Evolutionary conservation across 1,140 invertebrate species (phyloP).

Genomic region (Pseudomyrmex gracilis): DNA sequence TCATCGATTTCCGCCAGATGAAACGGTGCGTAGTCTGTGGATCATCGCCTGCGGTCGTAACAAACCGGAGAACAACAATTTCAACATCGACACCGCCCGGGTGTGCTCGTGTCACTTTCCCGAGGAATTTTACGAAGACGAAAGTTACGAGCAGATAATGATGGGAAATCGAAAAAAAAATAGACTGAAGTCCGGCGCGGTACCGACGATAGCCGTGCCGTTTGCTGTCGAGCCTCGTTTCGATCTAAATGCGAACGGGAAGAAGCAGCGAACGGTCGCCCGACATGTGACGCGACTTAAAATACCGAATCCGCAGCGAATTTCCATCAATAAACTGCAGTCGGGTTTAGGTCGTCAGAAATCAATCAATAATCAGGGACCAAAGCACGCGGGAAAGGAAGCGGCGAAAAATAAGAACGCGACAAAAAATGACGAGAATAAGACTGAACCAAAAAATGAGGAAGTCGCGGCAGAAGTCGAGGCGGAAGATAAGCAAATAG

Average conservation of each 20-base stretch:
- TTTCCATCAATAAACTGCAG: too few relatives aligned
- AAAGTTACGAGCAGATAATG: slow-evolving; percentile 61
- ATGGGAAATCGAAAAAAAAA: slow-evolving; percentile 77
- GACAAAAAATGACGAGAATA: too few relatives aligned
- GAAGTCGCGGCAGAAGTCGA: too few relatives aligned
- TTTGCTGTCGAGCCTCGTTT: slow-evolving; percentile 83
- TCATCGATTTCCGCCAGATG: slow-evolving; percentile 86
- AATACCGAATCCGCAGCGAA: slow-evolving; percentile 65
- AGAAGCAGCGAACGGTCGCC: slow-evolving; percentile 76
- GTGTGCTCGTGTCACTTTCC: slow-evolving; percentile 87
- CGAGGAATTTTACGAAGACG: slow-evolving; percentile 86
- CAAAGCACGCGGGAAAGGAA: too few relatives aligned
- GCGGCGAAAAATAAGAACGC: too few relatives aligned
- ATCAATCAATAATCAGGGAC: too few relatives aligned
- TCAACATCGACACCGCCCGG: slow-evolving; percentile 87
- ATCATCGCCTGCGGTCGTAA: slow-evolving; percentile 85
- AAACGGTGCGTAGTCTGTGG: slow-evolving; percentile 85
- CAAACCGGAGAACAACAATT: slow-evolving; percentile 82
- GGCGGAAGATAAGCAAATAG: too few relatives aligned
- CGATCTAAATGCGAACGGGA: slow-evolving; percentile 83
- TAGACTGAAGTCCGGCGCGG: slow-evolving; percentile 85
- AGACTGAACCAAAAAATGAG: too few relatives aligned
- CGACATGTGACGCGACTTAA: slow-evolving; percentile 72
- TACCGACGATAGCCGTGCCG: slow-evolving; percentile 86
- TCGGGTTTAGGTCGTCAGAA: too few relatives aligned